Evolutionary conservation across 2,113 vertebrate species (phyloP).

Genomic region (Pavo muticus): DNA sequence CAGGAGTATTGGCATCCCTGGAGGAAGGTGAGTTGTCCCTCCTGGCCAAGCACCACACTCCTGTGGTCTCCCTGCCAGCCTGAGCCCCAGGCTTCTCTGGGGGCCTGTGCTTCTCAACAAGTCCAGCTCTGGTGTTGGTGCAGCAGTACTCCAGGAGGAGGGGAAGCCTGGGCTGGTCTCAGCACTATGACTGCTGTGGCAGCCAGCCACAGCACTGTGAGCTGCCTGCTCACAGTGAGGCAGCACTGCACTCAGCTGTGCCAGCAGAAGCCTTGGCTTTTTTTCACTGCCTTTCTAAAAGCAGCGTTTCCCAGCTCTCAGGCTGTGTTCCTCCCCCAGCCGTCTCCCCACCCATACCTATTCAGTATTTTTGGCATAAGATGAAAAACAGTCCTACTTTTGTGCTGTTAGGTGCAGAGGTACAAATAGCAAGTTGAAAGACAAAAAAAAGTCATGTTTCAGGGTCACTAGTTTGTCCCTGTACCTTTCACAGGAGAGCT

Average conservation of each 20-base stretch:
- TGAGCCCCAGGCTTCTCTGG: background rate
- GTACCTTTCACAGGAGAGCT: background rate
- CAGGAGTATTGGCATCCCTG: background rate
- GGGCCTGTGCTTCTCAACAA: rapidly evolving
- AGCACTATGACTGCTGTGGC: background rate
- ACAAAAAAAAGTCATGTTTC: background rate
- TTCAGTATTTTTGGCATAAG: background rate
- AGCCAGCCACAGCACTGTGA: background rate
- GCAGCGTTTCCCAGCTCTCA: background rate
- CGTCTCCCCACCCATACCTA: background rate
- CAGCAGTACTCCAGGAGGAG: background rate
- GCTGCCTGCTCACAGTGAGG: background rate
- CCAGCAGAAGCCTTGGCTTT: background rate
- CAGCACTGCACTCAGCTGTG: background rate
- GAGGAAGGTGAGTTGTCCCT: background rate
- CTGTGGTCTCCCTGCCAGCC: rapidly evolving
- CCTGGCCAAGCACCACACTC: background rate
- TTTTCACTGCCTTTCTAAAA: background rate
- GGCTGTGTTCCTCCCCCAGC: background rate
- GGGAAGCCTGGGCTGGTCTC: background rate
- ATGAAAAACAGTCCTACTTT: background rate
- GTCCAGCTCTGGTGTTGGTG: background rate
- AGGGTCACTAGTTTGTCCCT: background rate
- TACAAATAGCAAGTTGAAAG: background rate
- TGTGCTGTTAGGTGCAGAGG: background rate